Percentiles rank a stretch among this genome's conserved stretches.
Conservation (phyloP, 2,113 vertebrate genomes). For the Indicator indicator region DNA sequence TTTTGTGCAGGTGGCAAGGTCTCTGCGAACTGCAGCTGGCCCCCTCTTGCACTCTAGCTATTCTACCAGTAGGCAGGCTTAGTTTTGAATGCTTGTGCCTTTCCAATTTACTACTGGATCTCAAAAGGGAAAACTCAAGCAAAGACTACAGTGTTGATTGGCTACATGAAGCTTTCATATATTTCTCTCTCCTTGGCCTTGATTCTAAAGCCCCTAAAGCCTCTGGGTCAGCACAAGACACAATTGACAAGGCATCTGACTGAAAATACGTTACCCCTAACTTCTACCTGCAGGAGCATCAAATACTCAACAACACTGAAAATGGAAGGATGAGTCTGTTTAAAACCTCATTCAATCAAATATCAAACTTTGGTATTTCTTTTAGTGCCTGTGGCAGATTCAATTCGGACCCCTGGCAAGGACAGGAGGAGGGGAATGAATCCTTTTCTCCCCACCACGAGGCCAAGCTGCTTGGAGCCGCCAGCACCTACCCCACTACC, state of each 20-base stretch:
- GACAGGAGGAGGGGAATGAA: too few species aligned
- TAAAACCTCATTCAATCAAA: not conserved
- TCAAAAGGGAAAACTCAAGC: not conserved
- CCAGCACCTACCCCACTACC: too few species aligned
- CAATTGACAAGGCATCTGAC: not conserved
- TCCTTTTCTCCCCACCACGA: too few species aligned
- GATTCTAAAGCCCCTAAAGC: not conserved
- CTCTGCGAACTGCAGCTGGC: not conserved
- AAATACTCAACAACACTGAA: not conserved
- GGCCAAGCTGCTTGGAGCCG: too few species aligned
- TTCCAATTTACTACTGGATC: not conserved
- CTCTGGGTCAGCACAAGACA: not conserved
- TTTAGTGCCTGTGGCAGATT: not conserved
- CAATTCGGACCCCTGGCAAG: not conserved
- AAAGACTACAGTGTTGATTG: not conserved
- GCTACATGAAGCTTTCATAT: not conserved
- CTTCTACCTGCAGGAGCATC: not conserved
- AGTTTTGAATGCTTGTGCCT: not conserved
- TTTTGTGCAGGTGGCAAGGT: not conserved
- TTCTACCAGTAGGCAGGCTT: not conserved
- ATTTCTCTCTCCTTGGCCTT: not conserved
- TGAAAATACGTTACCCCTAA: not conserved
- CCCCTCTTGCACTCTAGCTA: not conserved
- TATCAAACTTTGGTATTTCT: not conserved
- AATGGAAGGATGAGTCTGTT: not conserved